Base-by-base conservation (phyloP, 2,113 vertebrate genomes). In the Lutjanus erythropterus region DNA sequence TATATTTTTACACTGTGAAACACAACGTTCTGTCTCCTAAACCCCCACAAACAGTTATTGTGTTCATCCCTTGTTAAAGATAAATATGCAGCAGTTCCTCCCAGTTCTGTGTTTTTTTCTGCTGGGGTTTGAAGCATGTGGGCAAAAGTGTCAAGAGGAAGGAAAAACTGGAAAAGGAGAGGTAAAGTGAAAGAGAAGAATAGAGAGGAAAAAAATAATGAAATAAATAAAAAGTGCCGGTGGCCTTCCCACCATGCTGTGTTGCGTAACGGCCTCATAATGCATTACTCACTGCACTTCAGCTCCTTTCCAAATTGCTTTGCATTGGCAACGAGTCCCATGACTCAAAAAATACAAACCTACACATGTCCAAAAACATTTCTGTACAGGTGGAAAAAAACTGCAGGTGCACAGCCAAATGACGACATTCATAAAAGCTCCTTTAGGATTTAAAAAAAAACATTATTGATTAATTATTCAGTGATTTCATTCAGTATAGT, bases 271-370 rank as follows among this genome's bases (percentile, higher is more conserved):
- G 0, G 25, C 71, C 69, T 66, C 58, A 37, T 83, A 9, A 80
- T 27, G 75, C 60, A 82, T 88, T 49, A 78, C 74, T 88, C 89
- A 81, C 80, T 42, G 67, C 72, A 49, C 69, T 41, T 23, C 75
- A 56, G 55, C 44, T 74, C 25, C 68, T 59, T 31, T 61, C 21
- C 41, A 37, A 29, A 42, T 39, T 46, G 27, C 16, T 77, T n/a
- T 41, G 41, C 47, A 27, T 0, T 82, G 81, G 71, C 82, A 78
- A 39, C 46, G 1, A 18, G 21, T 47, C 55, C 27, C 25, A 9
- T 27, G 52, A 66, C 8, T 71, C 71, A 77, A 27, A 31, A 69
- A 50, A 6, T 10, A 35, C 35, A 65, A 53, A 42, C 21, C 31
- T 19, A 3, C n/a, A 2, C 42, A 14, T 33, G 42, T 16, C 31